Conservation (phyloP, 1,140 invertebrate genomes). For the Hydropsyche tenuis region DNA sequence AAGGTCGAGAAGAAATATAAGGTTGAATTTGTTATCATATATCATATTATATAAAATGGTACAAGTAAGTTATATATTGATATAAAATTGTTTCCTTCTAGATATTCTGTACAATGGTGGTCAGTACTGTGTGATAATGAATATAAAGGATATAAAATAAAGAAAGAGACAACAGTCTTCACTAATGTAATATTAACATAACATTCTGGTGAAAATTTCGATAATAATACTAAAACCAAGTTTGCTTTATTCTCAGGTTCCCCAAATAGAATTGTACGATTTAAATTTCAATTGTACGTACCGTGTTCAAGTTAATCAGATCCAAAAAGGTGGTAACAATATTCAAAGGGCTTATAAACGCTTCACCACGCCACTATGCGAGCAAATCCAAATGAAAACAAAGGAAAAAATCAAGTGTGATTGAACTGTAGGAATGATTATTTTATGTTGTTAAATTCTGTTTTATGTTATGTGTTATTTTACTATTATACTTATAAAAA, state of each 20-base stretch:
- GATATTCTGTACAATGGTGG: slow-evolving; percentile 60
- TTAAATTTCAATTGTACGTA: slow-evolving; percentile 47
- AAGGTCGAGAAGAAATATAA: slow-evolving; percentile 52
- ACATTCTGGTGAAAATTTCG: not conserved
- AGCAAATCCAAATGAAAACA: slow-evolving; percentile 40
- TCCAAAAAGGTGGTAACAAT: slow-evolving; percentile 20
- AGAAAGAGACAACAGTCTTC: slow-evolving; percentile 38
- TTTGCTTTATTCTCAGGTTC: slow-evolving; percentile 35
- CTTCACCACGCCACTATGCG: slow-evolving; percentile 42
- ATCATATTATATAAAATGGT: too few species aligned
- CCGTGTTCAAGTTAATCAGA: slow-evolving; percentile 40
- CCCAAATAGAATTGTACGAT: slow-evolving; percentile 41
- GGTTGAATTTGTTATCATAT: slow-evolving; percentile 46
- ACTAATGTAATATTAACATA: slow-evolving; percentile 40
- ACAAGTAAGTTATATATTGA: too few species aligned
- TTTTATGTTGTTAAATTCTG: slow-evolving; percentile 46
- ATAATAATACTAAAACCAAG: not conserved
- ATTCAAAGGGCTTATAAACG: slow-evolving; percentile 25
- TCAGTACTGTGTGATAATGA: slow-evolving; percentile 55
- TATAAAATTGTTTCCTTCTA: slow-evolving; percentile 48
- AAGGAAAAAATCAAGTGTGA: slow-evolving; percentile 48
- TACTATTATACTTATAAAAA: slow-evolving; percentile 45
- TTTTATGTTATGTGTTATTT: slow-evolving; percentile 49
- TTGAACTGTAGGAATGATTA: slow-evolving; percentile 20
- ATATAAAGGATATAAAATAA: slow-evolving; percentile 50